phyloP scores from a whole-genome alignment of 2,113 vertebrate species.

The Chiloscyllium plagiosum region DNA sequence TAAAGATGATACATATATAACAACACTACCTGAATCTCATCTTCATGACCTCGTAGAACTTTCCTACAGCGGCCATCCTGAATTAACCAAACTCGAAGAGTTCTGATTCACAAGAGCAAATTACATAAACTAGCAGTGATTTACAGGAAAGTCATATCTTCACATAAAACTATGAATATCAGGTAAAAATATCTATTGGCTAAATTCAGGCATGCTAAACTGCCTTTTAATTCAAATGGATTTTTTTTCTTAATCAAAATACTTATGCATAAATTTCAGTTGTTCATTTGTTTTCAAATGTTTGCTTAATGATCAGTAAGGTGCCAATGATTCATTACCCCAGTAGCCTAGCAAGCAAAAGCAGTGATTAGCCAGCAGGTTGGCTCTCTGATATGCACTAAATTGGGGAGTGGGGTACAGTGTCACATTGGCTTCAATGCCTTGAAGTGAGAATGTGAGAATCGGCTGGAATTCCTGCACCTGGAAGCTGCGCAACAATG shows the following conservation, averaged over 20 bases:
- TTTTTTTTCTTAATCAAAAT: not conserved
- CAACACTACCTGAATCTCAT: conserved; percentile 29
- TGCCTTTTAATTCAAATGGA: not conserved
- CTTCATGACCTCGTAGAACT: conserved; percentile 23
- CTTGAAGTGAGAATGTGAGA: not conserved
- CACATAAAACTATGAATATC: not conserved
- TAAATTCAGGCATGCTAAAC: not conserved
- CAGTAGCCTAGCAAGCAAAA: not conserved
- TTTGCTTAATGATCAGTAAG: not conserved
- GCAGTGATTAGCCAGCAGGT: not conserved
- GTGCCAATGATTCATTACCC: not conserved
- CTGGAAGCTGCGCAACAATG: not conserved
- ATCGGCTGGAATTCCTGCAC: not conserved
- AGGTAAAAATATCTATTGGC: not conserved
- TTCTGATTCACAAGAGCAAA: conserved; percentile 25
- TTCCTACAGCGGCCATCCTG: conserved; percentile 15
- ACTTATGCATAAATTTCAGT: not conserved
- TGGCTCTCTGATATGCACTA: not conserved
- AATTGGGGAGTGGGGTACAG: not conserved
- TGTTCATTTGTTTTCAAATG: not conserved
- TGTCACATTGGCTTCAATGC: not conserved
- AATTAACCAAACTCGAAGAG: conserved; percentile 33
- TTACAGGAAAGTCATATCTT: not conserved
- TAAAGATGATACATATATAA: not conserved
- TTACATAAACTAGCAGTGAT: not conserved